Conservation (phyloP, 2,113 vertebrate genomes). For the Artemisiospiza belli region DNA sequence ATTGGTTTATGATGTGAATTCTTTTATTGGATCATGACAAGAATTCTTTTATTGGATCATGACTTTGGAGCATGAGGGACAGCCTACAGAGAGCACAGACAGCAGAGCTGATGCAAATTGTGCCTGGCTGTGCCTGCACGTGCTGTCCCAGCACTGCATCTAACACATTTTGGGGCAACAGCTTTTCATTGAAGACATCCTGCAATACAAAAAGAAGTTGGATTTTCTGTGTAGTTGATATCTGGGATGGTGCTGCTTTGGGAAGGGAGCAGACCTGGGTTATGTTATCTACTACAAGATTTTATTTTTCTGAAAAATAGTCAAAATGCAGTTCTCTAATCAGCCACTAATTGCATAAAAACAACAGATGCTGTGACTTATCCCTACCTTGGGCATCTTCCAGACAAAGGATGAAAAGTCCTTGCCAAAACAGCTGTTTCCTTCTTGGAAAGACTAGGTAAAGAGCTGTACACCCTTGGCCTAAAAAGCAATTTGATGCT, state of each 20-base stretch:
- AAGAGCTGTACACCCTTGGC: not conserved
- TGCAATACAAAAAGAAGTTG: not conserved
- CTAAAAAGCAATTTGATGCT: not conserved
- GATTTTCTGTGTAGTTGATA: not conserved
- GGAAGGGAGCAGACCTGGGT: not conserved
- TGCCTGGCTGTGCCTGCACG: not conserved
- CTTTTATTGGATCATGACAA: not conserved
- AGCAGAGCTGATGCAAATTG: not conserved
- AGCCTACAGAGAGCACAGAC: accelerated
- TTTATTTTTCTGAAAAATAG: not conserved
- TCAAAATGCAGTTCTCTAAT: not conserved
- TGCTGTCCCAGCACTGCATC: not conserved
- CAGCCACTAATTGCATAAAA: not conserved
- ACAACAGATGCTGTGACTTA: not conserved
- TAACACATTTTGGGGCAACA: not conserved
- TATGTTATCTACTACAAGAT: not conserved
- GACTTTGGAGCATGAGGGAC: not conserved
- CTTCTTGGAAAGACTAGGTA: not conserved
- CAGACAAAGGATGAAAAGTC: accelerated
- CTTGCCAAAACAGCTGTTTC: not conserved
- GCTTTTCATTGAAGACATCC: not conserved
- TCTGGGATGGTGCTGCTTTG: not conserved
- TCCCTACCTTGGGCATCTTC: not conserved
- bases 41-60: not conserved
- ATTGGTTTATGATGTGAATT: not conserved